These are phyloP conservation scores for Colaptes auratus DNA, from an alignment of 2,113 vertebrate species.

Conservation along the genomic window DNA sequence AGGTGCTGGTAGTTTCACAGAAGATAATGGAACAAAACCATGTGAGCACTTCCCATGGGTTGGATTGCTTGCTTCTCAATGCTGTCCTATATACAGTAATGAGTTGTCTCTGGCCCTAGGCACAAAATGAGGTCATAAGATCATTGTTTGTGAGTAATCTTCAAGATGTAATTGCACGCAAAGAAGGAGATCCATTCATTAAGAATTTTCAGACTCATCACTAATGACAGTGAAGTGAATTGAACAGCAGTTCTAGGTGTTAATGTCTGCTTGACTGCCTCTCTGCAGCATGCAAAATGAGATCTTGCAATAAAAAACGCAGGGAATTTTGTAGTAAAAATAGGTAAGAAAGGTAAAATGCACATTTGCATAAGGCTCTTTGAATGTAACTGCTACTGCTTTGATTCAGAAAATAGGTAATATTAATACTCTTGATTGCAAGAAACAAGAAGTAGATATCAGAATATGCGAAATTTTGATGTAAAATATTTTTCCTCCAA, in stretches of 20 bases:
- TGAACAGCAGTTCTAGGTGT: neutral
- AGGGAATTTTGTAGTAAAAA: neutral
- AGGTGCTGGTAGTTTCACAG: neutral
- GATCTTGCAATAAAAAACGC: neutral
- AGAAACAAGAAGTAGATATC: neutral
- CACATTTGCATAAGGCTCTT: neutral
- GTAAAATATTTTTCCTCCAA: neutral
- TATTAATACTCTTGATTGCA: neutral
- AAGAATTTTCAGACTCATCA: neutral
- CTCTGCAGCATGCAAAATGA: neutral
- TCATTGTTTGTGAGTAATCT: neutral
- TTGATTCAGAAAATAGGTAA: neutral
- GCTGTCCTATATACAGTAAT: neutral
- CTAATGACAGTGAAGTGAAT: neutral
- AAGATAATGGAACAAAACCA: neutral
- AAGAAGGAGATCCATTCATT: conserved; percentile 1
- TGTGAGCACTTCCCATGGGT: neutral
- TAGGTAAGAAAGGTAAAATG: neutral
- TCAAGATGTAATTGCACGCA: neutral
- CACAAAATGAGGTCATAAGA: neutral
- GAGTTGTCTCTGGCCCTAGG: neutral
- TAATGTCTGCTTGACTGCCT: neutral
- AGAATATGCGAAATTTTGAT: neutral
- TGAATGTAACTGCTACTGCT: neutral
- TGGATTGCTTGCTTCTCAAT: neutral